phyloP scores from a whole-genome alignment of 2,797 vertebrate species.

The Crocodylus rhombifer region DNA sequence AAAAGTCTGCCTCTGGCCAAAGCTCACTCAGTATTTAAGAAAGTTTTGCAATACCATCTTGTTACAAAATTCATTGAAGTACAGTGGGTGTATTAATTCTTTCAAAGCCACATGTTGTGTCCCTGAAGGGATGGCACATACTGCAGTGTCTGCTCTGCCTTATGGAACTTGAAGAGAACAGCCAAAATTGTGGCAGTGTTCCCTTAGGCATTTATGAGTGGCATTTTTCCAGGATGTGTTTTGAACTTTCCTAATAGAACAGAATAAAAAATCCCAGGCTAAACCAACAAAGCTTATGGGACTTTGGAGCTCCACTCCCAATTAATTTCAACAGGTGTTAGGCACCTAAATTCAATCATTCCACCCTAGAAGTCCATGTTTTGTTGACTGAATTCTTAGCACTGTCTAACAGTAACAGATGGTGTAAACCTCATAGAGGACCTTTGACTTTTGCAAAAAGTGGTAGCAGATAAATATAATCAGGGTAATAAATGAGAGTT shows the following conservation, averaged over 20 bases:
- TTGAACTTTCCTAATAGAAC: not conserved
- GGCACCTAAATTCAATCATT: not conserved
- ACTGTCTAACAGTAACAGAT: not conserved
- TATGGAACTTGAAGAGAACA: constrained; percentile 1
- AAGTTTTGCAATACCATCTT: not conserved
- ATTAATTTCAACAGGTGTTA: not conserved
- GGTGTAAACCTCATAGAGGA: not conserved
- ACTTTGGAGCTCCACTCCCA: not conserved
- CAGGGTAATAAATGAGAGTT: not conserved
- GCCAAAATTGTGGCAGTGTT: not conserved
- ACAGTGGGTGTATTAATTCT: constrained; percentile 38
- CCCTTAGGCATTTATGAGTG: not conserved
- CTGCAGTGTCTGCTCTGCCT: not conserved
- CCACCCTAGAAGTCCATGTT: not conserved
- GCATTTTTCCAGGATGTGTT: not conserved
- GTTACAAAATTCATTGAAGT: not conserved
- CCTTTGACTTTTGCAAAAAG: not conserved
- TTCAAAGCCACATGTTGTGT: constrained; percentile 17
- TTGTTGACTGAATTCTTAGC: not conserved
- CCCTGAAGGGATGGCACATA: constrained; percentile 8
- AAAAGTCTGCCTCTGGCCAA: not conserved
- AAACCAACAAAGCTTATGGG: not conserved
- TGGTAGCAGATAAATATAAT: not conserved
- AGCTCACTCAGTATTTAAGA: not conserved
- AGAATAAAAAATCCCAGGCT: not conserved